Conservation (phyloP, 2,888 invertebrate species). For the Candidula unifasciata region DNA sequence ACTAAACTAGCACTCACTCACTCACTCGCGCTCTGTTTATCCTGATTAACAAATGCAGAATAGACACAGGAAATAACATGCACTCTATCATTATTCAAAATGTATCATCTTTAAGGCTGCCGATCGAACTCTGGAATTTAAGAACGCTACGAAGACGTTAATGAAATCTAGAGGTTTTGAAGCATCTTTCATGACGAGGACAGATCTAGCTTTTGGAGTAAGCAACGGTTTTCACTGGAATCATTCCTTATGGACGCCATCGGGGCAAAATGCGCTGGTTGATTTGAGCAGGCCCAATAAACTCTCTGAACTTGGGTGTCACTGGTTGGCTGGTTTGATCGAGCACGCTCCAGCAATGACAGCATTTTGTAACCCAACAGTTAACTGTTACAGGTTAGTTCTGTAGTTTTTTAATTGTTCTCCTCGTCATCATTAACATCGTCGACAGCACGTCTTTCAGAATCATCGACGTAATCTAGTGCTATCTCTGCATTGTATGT, state of each 20-base stretch:
- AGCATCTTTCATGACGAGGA: conserved; percentile 48
- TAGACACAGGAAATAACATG: too few species aligned
- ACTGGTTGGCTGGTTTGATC: conserved; percentile 53
- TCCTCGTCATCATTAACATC: neutral
- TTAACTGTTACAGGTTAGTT: conserved; percentile 53
- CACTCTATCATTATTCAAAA: too few species aligned
- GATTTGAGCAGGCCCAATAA: conserved; percentile 37
- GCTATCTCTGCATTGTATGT: too few species aligned
- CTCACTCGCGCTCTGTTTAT: too few species aligned
- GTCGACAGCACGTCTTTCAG: too few species aligned
- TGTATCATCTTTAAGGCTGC: conserved; percentile 6
- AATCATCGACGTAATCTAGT: too few species aligned
- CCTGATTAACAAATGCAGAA: too few species aligned
- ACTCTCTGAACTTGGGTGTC: conserved; percentile 48
- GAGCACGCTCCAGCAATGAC: conserved; percentile 47
- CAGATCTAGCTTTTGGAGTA: neutral
- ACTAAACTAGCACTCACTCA: too few species aligned
- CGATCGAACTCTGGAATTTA: conserved; percentile 19
- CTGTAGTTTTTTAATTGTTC: too few species aligned
- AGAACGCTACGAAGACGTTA: conserved; percentile 37
- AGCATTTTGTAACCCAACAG: conserved; percentile 48
- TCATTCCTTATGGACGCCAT: conserved; percentile 50
- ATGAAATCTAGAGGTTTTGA: conserved; percentile 33
- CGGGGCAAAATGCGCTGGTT: conserved; percentile 45
- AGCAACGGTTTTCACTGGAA: conserved; percentile 52